These are phyloP conservation scores for Amphipoea lucens DNA, from an alignment of 2,888 invertebrate genomes.

Conservation along the genomic window DNA sequence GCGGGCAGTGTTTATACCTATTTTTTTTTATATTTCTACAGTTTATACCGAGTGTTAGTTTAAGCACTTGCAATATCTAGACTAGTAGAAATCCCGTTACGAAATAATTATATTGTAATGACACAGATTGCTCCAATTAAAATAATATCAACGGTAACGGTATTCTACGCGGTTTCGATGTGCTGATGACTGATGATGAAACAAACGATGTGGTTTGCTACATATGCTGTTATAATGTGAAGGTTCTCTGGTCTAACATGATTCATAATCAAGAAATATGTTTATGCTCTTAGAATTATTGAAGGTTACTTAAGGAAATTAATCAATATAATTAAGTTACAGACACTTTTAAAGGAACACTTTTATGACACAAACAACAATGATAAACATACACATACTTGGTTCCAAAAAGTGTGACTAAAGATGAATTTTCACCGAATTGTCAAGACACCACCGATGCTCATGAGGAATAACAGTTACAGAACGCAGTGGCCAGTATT, in stretches of 20 bases:
- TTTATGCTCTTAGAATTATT: not conserved
- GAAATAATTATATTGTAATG: conserved; percentile 49
- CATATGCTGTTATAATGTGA: conserved; percentile 32
- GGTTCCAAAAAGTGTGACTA: conserved; percentile 7
- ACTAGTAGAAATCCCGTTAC: conserved; percentile 17
- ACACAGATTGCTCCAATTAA: conserved; percentile 53
- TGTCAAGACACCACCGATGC: conserved; percentile 4
- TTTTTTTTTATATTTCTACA: not conserved
- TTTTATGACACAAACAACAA: not conserved
- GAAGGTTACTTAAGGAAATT: conserved; percentile 11
- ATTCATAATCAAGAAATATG: conserved; percentile 22
- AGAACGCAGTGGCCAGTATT: conserved; percentile 18
- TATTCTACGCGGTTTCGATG: conserved; percentile 16
- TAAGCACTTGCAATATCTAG: conserved; percentile 22
- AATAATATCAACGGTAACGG: conserved; percentile 53
- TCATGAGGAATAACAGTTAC: conserved; percentile 37
- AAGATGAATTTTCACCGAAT: conserved; percentile 11
- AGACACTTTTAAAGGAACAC: not conserved
- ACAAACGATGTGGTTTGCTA: conserved; percentile 31
- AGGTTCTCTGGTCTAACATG: conserved; percentile 18
- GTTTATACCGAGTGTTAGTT: not conserved
- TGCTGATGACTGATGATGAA: conserved; percentile 33
- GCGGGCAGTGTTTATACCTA: not conserved
- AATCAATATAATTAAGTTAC: conserved; percentile 9
- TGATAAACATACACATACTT: not conserved